Percentiles rank a stretch among this genome's conserved stretches.
These are phyloP conservation scores for Heteromurus nitidus DNA, from an alignment of 2,888 invertebrate species.

Conservation along the genomic window DNA sequence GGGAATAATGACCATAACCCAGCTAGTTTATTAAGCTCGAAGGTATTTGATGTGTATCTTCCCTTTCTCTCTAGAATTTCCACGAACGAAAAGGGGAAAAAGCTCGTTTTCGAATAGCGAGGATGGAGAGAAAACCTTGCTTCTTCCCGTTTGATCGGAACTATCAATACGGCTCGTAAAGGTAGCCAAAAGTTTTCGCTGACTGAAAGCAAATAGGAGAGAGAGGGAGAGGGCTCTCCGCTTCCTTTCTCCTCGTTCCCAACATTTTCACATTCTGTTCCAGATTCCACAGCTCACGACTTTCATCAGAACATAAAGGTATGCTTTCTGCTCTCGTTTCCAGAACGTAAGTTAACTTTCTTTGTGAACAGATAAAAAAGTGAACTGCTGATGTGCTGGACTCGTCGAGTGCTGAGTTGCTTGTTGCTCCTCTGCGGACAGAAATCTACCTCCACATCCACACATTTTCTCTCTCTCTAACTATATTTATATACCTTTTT, in stretches of 20 bases:
- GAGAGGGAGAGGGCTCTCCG: too few species aligned
- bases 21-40: slow-evolving; percentile 68
- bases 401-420: too few species aligned
- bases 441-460: neutral
- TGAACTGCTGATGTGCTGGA: slow-evolving; percentile 34
- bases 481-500: neutral
- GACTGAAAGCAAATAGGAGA: slow-evolving; percentile 2
- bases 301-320: slow-evolving; percentile 28
- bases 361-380: slow-evolving; percentile 22
- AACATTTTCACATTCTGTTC: neutral
- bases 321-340: slow-evolving; percentile 14
- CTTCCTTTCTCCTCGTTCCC: neutral
- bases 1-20: slow-evolving; percentile 21
- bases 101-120: neutral
- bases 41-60: slow-evolving; percentile 60
- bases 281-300: neutral
- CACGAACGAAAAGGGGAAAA: neutral
- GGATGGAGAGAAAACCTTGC: neutral
- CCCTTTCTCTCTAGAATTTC: slow-evolving; percentile 5
- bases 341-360: neutral
- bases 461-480: neutral
- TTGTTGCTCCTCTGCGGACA: slow-evolving; percentile 53
- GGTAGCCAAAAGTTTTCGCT: slow-evolving; percentile 3
- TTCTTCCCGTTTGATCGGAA: slow-evolving; percentile 18
- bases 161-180: neutral